Conservation (phyloP, 2,113 vertebrate genomes). For the Microcebus griseorufus region DNA sequence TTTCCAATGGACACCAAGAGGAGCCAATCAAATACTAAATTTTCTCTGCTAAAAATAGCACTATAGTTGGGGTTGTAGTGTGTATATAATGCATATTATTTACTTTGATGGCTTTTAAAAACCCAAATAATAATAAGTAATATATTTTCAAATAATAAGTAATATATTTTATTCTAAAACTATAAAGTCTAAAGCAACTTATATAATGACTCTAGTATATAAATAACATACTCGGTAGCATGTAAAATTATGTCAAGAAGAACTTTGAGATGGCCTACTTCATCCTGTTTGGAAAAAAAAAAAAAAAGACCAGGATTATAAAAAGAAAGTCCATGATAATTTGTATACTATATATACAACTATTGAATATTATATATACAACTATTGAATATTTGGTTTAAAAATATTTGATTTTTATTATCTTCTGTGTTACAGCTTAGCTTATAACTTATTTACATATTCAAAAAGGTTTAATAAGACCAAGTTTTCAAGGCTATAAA, state of each 20-base stretch:
- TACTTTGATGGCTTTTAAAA: conserved; percentile 10
- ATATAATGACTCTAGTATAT: neutral
- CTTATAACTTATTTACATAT: neutral
- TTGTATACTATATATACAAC: neutral
- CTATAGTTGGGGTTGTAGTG: neutral
- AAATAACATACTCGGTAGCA: neutral
- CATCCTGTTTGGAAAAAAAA: neutral
- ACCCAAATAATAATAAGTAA: neutral
- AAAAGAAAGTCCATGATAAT: neutral
- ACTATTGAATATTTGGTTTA: neutral
- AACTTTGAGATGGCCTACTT: neutral
- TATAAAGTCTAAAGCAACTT: neutral
- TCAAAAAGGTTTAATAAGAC: neutral
- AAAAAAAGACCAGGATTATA: neutral
- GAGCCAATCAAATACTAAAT: neutral
- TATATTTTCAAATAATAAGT: neutral
- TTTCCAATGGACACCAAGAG: neutral
- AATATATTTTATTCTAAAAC: neutral
- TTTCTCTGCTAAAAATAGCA: neutral
- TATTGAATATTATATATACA: neutral
- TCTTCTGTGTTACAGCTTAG: neutral
- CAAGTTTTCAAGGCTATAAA: neutral
- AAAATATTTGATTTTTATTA: neutral
- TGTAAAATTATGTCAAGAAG: conserved; percentile 1
- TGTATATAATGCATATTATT: neutral